These are phyloP conservation scores for Phyto melanocephala DNA, from an alignment of 2,888 invertebrate species.

Conservation along the genomic window DNA sequence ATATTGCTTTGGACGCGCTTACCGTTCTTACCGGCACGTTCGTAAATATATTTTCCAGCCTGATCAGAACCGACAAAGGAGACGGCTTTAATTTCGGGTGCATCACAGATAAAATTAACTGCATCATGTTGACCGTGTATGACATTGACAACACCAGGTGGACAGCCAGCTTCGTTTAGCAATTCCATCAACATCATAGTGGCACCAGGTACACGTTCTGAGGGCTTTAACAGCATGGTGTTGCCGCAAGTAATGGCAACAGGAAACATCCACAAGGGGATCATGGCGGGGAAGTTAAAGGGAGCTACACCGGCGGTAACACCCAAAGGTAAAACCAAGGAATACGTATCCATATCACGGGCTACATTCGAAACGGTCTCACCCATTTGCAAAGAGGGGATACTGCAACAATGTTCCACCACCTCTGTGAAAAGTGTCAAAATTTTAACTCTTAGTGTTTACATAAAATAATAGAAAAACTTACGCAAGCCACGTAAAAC, in stretches of 20 bases:
- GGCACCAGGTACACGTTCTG: conserved; percentile 98
- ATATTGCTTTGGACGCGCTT: conserved; percentile 98
- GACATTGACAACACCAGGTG: conserved; percentile 96
- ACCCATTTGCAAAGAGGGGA: conserved; percentile 94
- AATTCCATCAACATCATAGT: conserved; percentile 96
- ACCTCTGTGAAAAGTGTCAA: conserved; percentile 84
- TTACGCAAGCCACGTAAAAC: conserved; percentile 97
- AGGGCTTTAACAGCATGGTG: conserved; percentile 96
- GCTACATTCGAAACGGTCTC: conserved; percentile 90
- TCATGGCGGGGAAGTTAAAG: conserved; percentile 99
- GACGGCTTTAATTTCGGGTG: conserved; percentile 96
- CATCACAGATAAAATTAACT: conserved; percentile 98
- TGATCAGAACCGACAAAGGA: conserved; percentile 99
- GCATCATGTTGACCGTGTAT: conserved; percentile 97
- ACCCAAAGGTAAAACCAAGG: conserved; percentile 94
- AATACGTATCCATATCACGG: conserved; percentile 97
- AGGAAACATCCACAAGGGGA: conserved; percentile 97
- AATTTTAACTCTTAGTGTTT: background rate
- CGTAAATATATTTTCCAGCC: conserved; percentile 97
- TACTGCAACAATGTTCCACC: conserved; percentile 97
- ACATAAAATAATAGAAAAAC: conserved; percentile 76
- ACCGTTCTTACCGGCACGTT: conserved; percentile 92
- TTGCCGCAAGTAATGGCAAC: conserved; percentile 94
- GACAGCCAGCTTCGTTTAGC: conserved; percentile 95
- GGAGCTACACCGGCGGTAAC: conserved; percentile 95